These are phyloP conservation scores for Rhineura floridana DNA, from an alignment of 2,113 vertebrate species.

Conservation along the genomic window DNA sequence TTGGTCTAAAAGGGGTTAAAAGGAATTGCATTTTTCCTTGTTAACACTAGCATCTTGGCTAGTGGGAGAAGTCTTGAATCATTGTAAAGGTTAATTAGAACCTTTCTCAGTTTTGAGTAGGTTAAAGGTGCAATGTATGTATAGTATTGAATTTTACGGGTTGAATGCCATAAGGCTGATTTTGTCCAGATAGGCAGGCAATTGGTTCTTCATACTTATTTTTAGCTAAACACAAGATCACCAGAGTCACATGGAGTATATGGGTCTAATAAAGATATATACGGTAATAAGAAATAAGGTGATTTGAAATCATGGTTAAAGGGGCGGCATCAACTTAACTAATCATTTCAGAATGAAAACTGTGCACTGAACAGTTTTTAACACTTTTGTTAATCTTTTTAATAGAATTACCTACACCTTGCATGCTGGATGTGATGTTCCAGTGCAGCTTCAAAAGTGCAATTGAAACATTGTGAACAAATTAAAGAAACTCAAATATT, in stretches of 20 bases:
- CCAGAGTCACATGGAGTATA: constrained; percentile 38
- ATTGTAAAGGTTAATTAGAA: constrained; percentile 76
- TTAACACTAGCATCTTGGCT: constrained; percentile 77
- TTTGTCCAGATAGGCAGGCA: constrained; percentile 24
- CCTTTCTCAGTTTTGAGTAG: constrained; percentile 77
- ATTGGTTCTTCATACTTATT: constrained; percentile 31
- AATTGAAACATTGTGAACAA: background rate
- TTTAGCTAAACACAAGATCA: constrained; percentile 57
- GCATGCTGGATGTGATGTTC: background rate
- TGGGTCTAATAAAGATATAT: constrained; percentile 53
- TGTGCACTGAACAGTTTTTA: background rate
- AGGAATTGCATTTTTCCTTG: constrained; percentile 81
- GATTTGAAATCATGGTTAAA: constrained; percentile 46
- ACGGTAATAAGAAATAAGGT: constrained; percentile 45
- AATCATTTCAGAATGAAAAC: constrained; percentile 31
- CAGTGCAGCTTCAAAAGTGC: background rate
- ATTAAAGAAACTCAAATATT: background rate
- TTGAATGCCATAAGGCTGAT: constrained; percentile 35
- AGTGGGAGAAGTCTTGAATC: constrained; percentile 73
- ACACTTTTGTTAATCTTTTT: constrained; percentile 16
- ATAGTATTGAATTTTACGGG: constrained; percentile 54
- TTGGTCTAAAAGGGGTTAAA: constrained; percentile 88
- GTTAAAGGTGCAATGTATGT: constrained; percentile 89
- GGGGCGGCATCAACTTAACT: constrained; percentile 63
- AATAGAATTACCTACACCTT: background rate